Base-by-base conservation (phyloP, 2,113 vertebrate species). In the Ageneiosus marmoratus region DNA sequence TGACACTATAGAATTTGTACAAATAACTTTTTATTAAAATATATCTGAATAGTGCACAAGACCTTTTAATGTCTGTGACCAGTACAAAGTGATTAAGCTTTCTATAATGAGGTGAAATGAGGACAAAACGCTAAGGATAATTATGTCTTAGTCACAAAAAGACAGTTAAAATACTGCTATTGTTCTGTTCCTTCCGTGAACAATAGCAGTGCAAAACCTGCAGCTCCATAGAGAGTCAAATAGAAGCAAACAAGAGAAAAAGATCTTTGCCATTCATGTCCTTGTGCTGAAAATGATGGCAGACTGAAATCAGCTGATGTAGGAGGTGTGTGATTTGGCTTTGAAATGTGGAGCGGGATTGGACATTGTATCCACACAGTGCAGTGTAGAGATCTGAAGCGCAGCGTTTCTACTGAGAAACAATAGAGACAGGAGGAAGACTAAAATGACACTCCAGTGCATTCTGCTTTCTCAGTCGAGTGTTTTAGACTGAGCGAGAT, bases 401-500 rank as follows among this genome's bases (percentile, higher is more conserved):
- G 56, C 51, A 77, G 67, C 37, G 77, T 83, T 86, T 85, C 76
- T 73, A 58, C 58, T 65, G 83, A 60, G 67, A 86, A 85, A 88
- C 83, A 86, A 85, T 79, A 79, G 73, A 75, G 81, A 79, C 72
- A 67, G 77, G 34, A 77, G 74, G 82, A 70, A 85, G 80, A 85
- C 69, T 86, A 55, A 79, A 86, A 84, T 51, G 85, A 83, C 85
- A 82, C 80, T 70, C 69, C 55, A 76, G 41, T 15, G 73, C 85
- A 82, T 84, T 83, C 62, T 83, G 75, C 79, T 84, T 65, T 69
- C 79, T 55, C 51, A 84, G 74, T 84, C 50, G 65, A 65, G 86
- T 86, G 85, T 83, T 85, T 77, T 82, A 84, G 83, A 79, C 83
- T 34, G 46, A 53, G 75, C 12, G 62, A 80, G 86, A 87, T 87